Percentiles rank a stretch among this genome's conserved stretches.
These are phyloP conservation scores for Geococcyx californianus DNA, from an alignment of 2,113 vertebrate species.

Conservation along the genomic window DNA sequence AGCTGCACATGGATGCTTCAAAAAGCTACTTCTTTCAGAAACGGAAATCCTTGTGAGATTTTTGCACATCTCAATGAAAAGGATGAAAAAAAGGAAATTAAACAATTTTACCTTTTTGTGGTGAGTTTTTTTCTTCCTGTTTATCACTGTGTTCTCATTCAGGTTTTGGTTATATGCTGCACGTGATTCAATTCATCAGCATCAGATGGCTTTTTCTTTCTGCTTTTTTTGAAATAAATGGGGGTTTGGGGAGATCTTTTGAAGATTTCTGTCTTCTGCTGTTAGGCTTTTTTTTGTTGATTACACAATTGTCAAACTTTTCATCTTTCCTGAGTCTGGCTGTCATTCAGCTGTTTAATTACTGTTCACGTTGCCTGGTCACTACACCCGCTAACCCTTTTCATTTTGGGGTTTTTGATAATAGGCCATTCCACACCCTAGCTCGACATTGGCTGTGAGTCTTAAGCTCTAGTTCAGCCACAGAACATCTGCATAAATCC, in stretches of 20 bases:
- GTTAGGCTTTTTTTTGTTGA: background rate
- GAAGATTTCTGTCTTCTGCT: background rate
- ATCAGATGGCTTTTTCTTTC: background rate
- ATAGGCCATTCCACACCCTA: background rate
- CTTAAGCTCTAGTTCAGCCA: background rate
- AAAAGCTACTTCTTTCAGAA: background rate
- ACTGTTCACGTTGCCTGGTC: background rate
- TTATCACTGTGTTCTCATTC: background rate
- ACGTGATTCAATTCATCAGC: background rate
- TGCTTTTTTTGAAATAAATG: background rate
- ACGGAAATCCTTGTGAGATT: background rate
- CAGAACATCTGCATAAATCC: background rate
- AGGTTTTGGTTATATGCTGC: background rate
- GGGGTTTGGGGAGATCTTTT: background rate
- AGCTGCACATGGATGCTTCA: rapidly evolving
- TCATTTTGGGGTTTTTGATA: background rate
- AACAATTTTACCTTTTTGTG: rapidly evolving
- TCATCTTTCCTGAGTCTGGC: background rate
- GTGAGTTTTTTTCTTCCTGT: background rate
- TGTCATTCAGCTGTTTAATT: background rate
- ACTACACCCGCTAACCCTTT: background rate
- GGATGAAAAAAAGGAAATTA: background rate
- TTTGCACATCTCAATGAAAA: background rate
- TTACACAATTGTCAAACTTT: background rate
- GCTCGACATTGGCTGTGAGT: background rate